Evolutionary conservation across 2,113 vertebrate genomes (phyloP).

Genomic region (Butorides virescens): DNA sequence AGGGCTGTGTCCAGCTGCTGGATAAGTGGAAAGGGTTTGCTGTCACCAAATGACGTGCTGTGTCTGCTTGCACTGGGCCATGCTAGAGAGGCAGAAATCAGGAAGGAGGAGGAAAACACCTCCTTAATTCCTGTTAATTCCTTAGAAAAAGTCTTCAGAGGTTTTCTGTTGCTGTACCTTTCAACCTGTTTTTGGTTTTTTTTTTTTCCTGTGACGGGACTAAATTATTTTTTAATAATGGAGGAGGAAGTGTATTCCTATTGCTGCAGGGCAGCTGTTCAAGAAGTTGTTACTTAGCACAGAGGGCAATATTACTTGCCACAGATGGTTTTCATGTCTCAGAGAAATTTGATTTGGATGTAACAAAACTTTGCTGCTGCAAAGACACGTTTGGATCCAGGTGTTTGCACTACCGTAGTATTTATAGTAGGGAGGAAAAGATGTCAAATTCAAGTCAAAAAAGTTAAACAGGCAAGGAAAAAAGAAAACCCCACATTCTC

Average conservation of each 20-base stretch:
- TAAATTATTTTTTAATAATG: constrained; percentile 36
- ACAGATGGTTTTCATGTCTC: neutral
- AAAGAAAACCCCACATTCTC: neutral
- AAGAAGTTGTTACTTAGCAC: neutral
- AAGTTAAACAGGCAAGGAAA: neutral
- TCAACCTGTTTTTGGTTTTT: neutral
- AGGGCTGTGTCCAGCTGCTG: constrained; percentile 37
- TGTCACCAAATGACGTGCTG: neutral
- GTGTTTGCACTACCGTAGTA: neutral
- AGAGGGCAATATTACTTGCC: neutral
- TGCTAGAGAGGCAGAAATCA: neutral
- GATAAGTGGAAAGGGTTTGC: neutral
- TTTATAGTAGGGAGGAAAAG: neutral
- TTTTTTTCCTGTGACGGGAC: neutral
- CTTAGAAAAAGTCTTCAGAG: neutral
- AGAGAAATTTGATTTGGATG: neutral
- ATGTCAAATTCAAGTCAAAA: neutral
- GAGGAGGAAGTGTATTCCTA: neutral
- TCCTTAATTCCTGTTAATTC: neutral
- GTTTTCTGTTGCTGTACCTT: neutral
- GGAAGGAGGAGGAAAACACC: neutral
- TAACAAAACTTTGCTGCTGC: neutral
- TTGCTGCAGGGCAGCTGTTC: constrained; percentile 13
- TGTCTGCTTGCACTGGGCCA: neutral
- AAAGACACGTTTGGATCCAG: neutral